Percentiles rank a stretch among this genome's conserved stretches.
Evolutionary conservation across 2,888 invertebrate species (phyloP).

Genomic region (Cantharis nigra): DNA sequence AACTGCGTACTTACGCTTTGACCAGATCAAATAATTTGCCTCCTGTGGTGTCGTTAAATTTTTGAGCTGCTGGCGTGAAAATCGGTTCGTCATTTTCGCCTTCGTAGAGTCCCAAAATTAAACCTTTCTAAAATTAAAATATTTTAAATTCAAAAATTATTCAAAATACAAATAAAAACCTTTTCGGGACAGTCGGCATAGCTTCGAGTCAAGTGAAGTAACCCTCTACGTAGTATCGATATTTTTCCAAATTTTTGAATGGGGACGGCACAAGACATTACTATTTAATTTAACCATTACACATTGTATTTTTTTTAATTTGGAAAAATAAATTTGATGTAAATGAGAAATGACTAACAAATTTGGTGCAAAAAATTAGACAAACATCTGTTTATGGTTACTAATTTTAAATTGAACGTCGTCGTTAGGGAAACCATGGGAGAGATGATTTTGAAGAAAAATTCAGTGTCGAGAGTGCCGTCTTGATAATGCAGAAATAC

Average conservation of each 20-base stretch:
- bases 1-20: constrained; percentile 54
- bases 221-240: not conserved
- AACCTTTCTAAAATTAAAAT: constrained; percentile 55
- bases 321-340: constrained; percentile 32
- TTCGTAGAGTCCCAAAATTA: constrained; percentile 63
- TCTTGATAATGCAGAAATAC: not conserved
- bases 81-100: constrained; percentile 54
- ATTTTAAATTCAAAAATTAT: not conserved
- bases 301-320: constrained; percentile 41
- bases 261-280: constrained; percentile 33
- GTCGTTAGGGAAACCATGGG: not conserved
- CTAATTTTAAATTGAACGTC: not conserved
- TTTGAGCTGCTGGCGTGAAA: constrained; percentile 58
- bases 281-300: constrained; percentile 33
- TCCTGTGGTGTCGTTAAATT: constrained; percentile 58
- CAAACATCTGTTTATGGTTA: not conserved
- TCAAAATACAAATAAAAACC: not conserved
- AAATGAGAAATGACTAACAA: not conserved
- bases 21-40: constrained; percentile 60
- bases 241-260: constrained; percentile 24
- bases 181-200: not conserved
- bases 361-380: constrained; percentile 3
- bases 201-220: not conserved
- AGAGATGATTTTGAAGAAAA: not conserved
- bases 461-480: not conserved